A percentile compares a stretch with the other conserved stretches of the same genome.
Conservation (phyloP, 2,888 invertebrate genomes). For the Cylloceria caligata region DNA sequence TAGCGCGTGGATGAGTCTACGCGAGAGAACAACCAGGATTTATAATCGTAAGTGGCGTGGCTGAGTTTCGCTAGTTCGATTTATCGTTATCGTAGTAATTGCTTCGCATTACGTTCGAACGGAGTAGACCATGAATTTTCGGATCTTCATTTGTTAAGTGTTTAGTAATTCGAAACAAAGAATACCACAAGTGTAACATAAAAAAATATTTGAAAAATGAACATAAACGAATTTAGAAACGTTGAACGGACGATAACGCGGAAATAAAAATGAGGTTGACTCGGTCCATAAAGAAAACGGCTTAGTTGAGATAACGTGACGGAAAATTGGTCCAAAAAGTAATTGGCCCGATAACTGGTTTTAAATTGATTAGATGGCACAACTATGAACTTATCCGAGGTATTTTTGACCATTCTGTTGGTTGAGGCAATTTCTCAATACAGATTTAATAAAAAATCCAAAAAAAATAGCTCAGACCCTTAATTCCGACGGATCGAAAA, state of each 20-base stretch:
- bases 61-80: constrained; percentile 35
- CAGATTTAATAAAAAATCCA: background rate
- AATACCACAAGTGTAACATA: background rate
- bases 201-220: no score
- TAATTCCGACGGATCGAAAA: background rate
- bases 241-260: no score
- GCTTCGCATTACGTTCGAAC: background rate
- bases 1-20: constrained; percentile 4
- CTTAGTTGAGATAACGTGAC: no score
- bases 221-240: no score
- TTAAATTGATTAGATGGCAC: no score
- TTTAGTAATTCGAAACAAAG: background rate
- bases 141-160: background rate
- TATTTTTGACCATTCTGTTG: no score
- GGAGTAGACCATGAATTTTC: background rate
- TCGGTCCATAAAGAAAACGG: no score
- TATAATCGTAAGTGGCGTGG: constrained; percentile 40
- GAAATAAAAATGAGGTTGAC: no score
- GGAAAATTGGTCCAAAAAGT: no score
- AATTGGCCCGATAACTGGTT: no score
- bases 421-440: no score
- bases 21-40: constrained; percentile 22
- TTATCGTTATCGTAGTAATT: background rate
- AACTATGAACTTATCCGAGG: no score
- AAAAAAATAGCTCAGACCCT: background rate